Percentiles rank a stretch among this genome's conserved stretches.
Conservation (phyloP, 2,888 invertebrate genomes). For the Notocelia uddmanniana region DNA sequence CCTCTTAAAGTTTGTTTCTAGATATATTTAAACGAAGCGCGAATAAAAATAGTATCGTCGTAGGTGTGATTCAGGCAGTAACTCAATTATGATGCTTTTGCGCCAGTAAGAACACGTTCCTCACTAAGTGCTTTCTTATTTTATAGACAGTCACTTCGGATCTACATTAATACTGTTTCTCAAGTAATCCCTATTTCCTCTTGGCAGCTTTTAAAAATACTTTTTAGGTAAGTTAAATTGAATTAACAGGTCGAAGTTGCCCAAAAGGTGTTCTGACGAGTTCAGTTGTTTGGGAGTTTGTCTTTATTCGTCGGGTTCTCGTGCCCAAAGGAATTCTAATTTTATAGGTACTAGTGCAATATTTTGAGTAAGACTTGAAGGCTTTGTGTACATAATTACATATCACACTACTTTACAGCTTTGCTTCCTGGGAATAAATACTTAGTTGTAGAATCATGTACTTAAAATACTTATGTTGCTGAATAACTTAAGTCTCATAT, state of each 20-base stretch:
- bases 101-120: background rate
- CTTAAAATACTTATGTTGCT: background rate
- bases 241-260: constrained; percentile 26
- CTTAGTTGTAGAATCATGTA: background rate
- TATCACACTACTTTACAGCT: background rate
- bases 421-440: background rate
- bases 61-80: constrained; percentile 7
- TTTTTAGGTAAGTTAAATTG: constrained; percentile 22
- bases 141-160: background rate
- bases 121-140: background rate
- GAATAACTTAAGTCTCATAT: background rate
- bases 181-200: constrained; percentile 1
- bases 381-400: background rate
- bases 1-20: too few relatives aligned
- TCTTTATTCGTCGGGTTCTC: constrained; percentile 12
- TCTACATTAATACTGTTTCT: constrained; percentile 13
- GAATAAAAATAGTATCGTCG: background rate
- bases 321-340: constrained; percentile 3
- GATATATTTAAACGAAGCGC: too few relatives aligned
- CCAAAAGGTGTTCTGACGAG: constrained; percentile 29
- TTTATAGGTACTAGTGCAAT: background rate
- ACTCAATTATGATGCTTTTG: constrained; percentile 1
- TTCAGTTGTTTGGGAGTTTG: constrained; percentile 33
- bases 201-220: constrained; percentile 24
- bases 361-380: background rate